Base-by-base conservation (phyloP, 2,113 vertebrate genomes). In the Seriola dumerili region DNA sequence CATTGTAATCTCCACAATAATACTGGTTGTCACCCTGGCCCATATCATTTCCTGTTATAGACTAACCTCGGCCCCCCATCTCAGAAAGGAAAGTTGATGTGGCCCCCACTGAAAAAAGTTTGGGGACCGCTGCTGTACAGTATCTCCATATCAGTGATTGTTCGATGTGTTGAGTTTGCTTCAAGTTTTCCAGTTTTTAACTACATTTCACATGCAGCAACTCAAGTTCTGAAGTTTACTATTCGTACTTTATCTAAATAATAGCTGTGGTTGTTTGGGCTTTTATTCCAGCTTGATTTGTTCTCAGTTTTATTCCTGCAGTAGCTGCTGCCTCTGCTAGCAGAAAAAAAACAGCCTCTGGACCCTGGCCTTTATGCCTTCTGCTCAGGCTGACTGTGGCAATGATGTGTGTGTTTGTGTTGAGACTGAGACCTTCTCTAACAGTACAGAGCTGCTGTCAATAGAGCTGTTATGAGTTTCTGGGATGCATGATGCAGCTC, bases 101-200 rank as follows among this genome's bases (percentile, higher is more conserved):
- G 23, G 23, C 23, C 23, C 23, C 23, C 23, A 23, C 23, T 23
- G 23, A 23, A 23, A 23, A 23, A 23, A 23, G 23, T 23, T 23
- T 23, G 23, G 23, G 23, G 23, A 23, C 23, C 23, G 23, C 23
- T 23, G 23, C 65, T 70, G 69, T 69, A 57, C 13, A 50, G 70
- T 17, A 66, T 40, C 71, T 79, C n/a, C 79, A 76, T 34, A 58
- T 81, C 69, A 80, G n/a, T 84, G 48, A 44, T 36, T 52, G 65
- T 75, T 79, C 68, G 76, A 84, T 76, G 55, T 54, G 36, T 5
- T n/a, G 48, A 70, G 14, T 32, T 71, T 48, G 38, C 25, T 38
- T 57, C 48, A 82, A 36, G 64, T 76, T 76, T 76, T 76, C 40
- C 21, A 5, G 17, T 36, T 73, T 77, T 12, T 38, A 77, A 34